Conservation (phyloP, 2,888 invertebrate genomes). For the Dioctria linearis region DNA sequence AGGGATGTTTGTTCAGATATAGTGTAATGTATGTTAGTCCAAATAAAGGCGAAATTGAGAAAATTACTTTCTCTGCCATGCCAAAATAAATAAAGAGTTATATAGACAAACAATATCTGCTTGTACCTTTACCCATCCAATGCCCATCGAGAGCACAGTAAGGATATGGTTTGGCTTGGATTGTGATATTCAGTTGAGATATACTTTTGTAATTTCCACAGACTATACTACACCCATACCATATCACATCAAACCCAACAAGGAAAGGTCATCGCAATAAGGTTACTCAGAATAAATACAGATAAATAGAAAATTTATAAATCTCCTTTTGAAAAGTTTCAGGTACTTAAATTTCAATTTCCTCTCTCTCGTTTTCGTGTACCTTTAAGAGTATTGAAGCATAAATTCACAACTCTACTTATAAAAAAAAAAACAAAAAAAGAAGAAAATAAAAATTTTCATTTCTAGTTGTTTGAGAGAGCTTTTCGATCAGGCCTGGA, state of each 20-base stretch:
- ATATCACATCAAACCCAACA: neutral
- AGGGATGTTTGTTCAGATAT: conserved; percentile 12
- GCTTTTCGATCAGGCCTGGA: neutral
- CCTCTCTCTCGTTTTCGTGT: neutral
- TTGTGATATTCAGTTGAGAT: neutral
- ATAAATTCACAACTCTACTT: conserved; percentile 2
- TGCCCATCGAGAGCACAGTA: neutral
- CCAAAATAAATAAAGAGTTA: conserved; percentile 13
- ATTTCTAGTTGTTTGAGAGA: neutral
- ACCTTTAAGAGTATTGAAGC: conserved; percentile 8
- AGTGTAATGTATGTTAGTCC: neutral
- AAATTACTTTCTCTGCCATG: conserved; percentile 34
- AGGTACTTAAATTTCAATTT: conserved; percentile 43
- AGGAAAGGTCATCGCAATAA: conserved; percentile 28
- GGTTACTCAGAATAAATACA: conserved; percentile 12
- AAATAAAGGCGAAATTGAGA: conserved; percentile 35
- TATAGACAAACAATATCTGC: conserved; percentile 8
- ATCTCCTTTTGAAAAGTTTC: conserved; percentile 20
- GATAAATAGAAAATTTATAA: conserved; percentile 42
- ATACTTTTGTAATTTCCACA: no score
- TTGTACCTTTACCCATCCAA: neutral
- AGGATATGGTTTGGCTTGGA: conserved; percentile 12
- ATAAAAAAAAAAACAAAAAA: conserved; percentile 10
- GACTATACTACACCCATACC: no score
- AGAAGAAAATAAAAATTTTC: neutral